Base-by-base conservation (phyloP, 2,113 vertebrate genomes). In the Lethenteron reissneri region DNA sequence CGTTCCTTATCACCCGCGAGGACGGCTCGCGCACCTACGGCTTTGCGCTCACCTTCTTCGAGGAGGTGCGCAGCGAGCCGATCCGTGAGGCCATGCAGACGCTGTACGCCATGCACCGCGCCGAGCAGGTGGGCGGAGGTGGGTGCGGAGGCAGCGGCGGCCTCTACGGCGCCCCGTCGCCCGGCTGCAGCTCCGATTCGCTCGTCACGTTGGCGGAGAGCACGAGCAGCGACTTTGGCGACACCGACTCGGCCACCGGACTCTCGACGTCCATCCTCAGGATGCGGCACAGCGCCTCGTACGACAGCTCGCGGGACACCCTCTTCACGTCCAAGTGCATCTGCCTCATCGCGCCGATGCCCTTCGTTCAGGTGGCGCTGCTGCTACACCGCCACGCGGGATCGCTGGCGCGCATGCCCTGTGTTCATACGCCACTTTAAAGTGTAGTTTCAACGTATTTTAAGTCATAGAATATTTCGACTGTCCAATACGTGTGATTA, bases 41-140 rank as follows among this genome's bases (percentile, higher is more conserved):
- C 73, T 99, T 95, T 75, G 85, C 94, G 57, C 90, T 97, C 78
- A 99, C 92, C 0, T 99, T 99, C 84, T 96, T 88, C 70, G 92
- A 99, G 80, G 94, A 97, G 76, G 94, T 99, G 82, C 91, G 90
- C 78, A 97, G 92, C 80, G 92, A 91, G 80, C 92, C 97, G 85
- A 99, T 99, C 82, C 95, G 94, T 83, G 94, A 88, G 70, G 92
- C 94, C 70, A 99, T 99, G 94, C 94, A 99, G 84, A 99, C 94
- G 0, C 83, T 99, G 70, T 99, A 99, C 79, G 92, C 96, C 77
- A 99, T 99, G 92, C 94, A 97, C 85, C 97, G 96, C 10, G 94
- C 90, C 19, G 94, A 97, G 75, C 84, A 84, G 78, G 64, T 11
- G 9, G 64, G 64, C 25, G 64, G 64, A n/a, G 21, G n/a, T 3